These are phyloP conservation scores for Drosophila mojavensis DNA, from an alignment of 1,140 invertebrate species.

Conservation along the genomic window DNA sequence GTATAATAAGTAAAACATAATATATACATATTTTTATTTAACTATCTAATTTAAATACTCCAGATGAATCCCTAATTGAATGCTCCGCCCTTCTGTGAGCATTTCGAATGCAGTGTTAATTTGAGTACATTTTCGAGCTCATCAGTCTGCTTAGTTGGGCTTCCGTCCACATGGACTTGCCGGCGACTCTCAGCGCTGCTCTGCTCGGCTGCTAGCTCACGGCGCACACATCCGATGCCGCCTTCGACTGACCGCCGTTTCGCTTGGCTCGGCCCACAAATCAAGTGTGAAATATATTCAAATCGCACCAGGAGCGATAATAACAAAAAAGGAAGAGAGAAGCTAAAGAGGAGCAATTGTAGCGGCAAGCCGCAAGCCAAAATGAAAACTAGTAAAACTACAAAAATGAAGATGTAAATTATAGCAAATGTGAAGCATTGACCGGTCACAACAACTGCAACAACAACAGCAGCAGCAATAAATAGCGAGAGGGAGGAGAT, in stretches of 20 bases:
- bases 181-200: not conserved
- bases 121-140: constrained; percentile 67
- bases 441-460: constrained; percentile 51
- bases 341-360: constrained; percentile 27
- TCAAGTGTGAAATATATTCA: constrained; percentile 79
- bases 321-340: constrained; percentile 18
- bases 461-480: not conserved
- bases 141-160: constrained; percentile 48
- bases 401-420: constrained; percentile 82
- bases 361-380: constrained; percentile 40
- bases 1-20: too few relatives aligned
- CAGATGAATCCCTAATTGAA: not conserved
- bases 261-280: constrained; percentile 57
- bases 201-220: constrained; percentile 6
- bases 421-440: constrained; percentile 74
- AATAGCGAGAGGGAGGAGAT: constrained; percentile 7
- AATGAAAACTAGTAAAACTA: constrained; percentile 52
- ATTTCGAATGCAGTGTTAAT: constrained; percentile 64
- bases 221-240: constrained; percentile 19
- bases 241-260: constrained; percentile 40
- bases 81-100: not conserved
- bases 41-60: not conserved
- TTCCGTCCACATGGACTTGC: constrained; percentile 9
- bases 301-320: constrained; percentile 58
- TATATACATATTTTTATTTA: not conserved